Conservation (phyloP, 1,140 invertebrate genomes). For the Conus betulinus region DNA sequence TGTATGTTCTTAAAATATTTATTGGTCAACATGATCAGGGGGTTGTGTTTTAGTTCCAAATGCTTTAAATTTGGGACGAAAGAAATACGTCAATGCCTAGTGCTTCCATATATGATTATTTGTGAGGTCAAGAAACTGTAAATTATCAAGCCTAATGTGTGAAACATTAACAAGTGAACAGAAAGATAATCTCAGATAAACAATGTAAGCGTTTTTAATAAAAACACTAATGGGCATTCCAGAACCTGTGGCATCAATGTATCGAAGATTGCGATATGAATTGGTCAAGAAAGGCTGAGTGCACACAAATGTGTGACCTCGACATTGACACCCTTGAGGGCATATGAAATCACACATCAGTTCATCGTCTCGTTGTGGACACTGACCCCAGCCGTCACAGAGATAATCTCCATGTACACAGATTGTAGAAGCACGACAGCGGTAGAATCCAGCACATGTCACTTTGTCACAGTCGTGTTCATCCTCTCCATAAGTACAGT, state of each 20-base stretch:
- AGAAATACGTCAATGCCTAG: background rate
- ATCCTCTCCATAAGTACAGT: background rate
- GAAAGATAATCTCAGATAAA: background rate
- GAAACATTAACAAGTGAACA: background rate
- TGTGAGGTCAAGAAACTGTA: background rate
- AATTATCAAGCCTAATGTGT: background rate
- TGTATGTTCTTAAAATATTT: background rate
- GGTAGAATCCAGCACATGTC: background rate
- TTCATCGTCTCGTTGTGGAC: conserved; percentile 14
- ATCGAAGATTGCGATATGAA: background rate
- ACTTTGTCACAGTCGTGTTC: background rate
- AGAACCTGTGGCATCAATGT: background rate
- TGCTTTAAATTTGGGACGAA: background rate
- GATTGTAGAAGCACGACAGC: conserved; percentile 1
- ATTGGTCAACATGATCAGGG: background rate
- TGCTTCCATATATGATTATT: background rate
- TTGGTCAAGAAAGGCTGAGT: background rate
- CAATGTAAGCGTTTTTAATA: background rate
- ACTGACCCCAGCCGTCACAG: conserved; percentile 35
- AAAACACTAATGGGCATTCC: background rate
- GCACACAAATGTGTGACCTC: background rate
- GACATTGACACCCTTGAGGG: background rate
- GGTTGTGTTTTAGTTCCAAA: background rate
- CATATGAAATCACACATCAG: conserved; percentile 1
- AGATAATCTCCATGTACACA: conserved; percentile 22